A percentile compares a stretch with the other conserved stretches of the same genome.
Evolutionary conservation across 2,113 vertebrate species (phyloP).

Genomic region (Heterochromis multidens): DNA sequence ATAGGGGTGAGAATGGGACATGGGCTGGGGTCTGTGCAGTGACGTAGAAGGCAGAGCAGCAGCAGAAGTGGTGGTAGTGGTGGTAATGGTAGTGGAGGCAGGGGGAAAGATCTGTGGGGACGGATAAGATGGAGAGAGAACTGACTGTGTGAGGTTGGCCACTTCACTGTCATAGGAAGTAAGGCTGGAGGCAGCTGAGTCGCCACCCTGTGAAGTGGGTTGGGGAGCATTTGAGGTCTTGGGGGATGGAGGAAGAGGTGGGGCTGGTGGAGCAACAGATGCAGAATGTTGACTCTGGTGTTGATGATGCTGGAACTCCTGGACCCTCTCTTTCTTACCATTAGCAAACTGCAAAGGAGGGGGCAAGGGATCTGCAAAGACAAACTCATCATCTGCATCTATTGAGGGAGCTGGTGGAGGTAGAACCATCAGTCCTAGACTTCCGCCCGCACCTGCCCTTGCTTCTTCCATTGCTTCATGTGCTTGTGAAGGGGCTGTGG

Average conservation of each 20-base stretch:
- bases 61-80: conserved; percentile 30
- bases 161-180: conserved; percentile 93
- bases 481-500: conserved; percentile 47
- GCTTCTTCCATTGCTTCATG: conserved; percentile 32
- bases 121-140: conserved; percentile 72
- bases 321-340: conserved; percentile 72
- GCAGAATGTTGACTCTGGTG: conserved; percentile 40
- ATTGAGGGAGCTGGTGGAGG: conserved; percentile 89
- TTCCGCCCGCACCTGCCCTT: conserved; percentile 34
- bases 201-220: conserved; percentile 75
- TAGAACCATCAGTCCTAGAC: conserved; percentile 82
- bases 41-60: conserved; percentile 41
- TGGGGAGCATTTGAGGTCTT: conserved; percentile 46
- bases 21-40: conserved; percentile 75
- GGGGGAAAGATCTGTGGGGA: conserved; percentile 68
- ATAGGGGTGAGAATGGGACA: conserved; percentile 66
- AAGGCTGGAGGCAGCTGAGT: conserved; percentile 88
- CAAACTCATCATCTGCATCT: conserved; percentile 89
- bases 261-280: conserved; percentile 48
- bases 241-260: conserved; percentile 43
- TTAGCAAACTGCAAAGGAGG: conserved; percentile 92
- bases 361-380: conserved; percentile 87
- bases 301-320: conserved; percentile 60
- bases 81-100: conserved; percentile 33
- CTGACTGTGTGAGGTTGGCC: conserved; percentile 86